phyloP scores from a whole-genome alignment of 2,888 invertebrate species.

The Blastobasis adustella region DNA sequence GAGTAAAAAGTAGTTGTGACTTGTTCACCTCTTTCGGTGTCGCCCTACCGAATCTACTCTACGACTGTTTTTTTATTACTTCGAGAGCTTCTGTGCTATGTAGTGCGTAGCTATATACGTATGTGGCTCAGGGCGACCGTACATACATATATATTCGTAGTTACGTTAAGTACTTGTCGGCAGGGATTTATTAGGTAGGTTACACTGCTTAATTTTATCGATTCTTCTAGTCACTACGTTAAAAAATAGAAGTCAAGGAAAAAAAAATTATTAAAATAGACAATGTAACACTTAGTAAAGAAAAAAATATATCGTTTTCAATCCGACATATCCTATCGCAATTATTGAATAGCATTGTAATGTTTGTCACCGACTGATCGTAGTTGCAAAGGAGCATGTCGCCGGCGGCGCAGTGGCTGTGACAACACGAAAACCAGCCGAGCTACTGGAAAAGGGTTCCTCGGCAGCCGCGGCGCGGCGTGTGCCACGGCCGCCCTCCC shows the following conservation, averaged over 20 bases:
- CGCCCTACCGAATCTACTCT: constrained; percentile 55
- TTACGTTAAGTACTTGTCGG: background rate
- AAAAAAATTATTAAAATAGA: too few species aligned
- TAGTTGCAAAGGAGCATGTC: constrained; percentile 28
- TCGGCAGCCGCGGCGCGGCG: constrained; percentile 20
- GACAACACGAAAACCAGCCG: too few species aligned
- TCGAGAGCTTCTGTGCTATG: background rate
- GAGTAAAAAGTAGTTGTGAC: constrained; percentile 73
- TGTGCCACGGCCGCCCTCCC: constrained; percentile 17
- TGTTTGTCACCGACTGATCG: too few species aligned
- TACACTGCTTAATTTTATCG: too few species aligned
- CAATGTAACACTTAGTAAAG: too few species aligned
- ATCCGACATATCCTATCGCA: too few species aligned
- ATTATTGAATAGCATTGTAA: too few species aligned
- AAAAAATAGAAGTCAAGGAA: too few species aligned
- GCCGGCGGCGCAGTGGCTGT: constrained; percentile 22
- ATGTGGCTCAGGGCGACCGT: background rate
- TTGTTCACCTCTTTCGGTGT: constrained; percentile 74
- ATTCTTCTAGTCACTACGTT: too few species aligned
- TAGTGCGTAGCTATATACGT: background rate
- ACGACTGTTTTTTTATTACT: constrained; percentile 34
- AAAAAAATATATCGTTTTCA: too few species aligned
- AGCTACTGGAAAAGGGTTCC: too few species aligned
- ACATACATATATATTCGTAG: background rate
- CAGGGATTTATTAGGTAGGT: background rate